These are phyloP conservation scores for Meiosimyza decipiens DNA, from an alignment of 2,888 invertebrate species.

Conservation along the genomic window DNA sequence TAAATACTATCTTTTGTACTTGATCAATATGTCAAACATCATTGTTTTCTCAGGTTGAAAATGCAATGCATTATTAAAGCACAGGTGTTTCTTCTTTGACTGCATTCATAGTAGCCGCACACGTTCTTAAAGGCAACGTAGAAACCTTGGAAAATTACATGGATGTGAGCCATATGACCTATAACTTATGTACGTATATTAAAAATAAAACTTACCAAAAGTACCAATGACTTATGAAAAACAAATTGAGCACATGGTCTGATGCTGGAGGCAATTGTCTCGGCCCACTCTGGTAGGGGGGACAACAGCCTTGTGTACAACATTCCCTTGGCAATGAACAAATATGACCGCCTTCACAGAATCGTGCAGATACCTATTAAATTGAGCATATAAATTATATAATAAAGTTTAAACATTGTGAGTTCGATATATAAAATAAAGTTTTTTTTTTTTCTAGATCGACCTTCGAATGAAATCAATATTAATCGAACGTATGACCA, in stretches of 20 bases:
- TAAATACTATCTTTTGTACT: not conserved
- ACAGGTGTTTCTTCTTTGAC: conserved; percentile 3
- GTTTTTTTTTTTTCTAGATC: too few species aligned
- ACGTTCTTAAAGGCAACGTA: not conserved
- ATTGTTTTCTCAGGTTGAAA: not conserved
- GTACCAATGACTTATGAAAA: conserved; percentile 78
- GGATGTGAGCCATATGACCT: too few species aligned
- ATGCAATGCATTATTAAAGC: conserved; percentile 3
- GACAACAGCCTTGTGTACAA: conserved; percentile 77
- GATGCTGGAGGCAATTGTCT: conserved; percentile 69
- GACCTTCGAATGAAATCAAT: too few species aligned
- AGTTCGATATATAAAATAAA: not conserved
- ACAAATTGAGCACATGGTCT: conserved; percentile 72
- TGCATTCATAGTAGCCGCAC: not conserved
- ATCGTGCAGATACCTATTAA: conserved; percentile 69
- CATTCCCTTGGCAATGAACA: conserved; percentile 82
- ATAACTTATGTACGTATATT: too few species aligned
- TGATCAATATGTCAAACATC: conserved; percentile 5
- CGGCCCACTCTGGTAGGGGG: conserved; percentile 66
- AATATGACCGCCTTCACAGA: conserved; percentile 74
- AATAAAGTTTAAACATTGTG: not conserved
- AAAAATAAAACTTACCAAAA: conserved; percentile 69
- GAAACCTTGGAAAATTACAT: not conserved
- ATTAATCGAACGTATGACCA: too few species aligned
- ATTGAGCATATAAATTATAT: conserved; percentile 34